Evolutionary conservation across 2,888 invertebrate species (phyloP), one percentile per base, ranked within the genome.

Genomic region (Bombyx huttoni): DNA sequence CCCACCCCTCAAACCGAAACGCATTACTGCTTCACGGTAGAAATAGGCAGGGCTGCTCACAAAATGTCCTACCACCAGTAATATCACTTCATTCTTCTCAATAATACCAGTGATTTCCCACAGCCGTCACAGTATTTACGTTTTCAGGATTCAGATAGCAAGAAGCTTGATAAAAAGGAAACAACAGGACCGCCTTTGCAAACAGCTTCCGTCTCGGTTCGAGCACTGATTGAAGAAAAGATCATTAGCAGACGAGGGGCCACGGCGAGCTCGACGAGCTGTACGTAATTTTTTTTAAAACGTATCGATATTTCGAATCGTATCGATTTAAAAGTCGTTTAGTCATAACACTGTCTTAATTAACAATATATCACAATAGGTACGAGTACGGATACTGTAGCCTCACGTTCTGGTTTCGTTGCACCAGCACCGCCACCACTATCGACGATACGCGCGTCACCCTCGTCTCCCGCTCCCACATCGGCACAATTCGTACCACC

Each of bases 151-250:
- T 92, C 95, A 0, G 96, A 96, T 64, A 93, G 91, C 60, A 96
- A 96, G 75, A 96, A 96, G 75, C 89, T 91, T 66, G 96, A 96
- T 64, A 96, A 96, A 75, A 95, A 95, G 69, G 96, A 96, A 73
- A 89, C 93, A 2, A 90, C 90, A 13, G 95, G 94, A 7, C 95
- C 96, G 7, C 96, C 96, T 0, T 80, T 97, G 57, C 96, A 96
- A 87, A 97, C 97, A n/a, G 96, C 96, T 7, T 96, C 96, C 60
- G 94, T 96, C 56, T 96, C 96, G 54, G 96, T 97, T 7, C 89
- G 97, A 55, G 96, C 97, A 9, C 90, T 97, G 49, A 97, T 97
- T 62, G 96, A 96, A 83, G 97, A 97, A 77, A 97, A 97, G 81
- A 97, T 97, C 61, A 97, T 96, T 63, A 96, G 94, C 75, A 95